phyloP scores from a whole-genome alignment of 1,140 invertebrate species.

The Calliopsis andreniformis region DNA sequence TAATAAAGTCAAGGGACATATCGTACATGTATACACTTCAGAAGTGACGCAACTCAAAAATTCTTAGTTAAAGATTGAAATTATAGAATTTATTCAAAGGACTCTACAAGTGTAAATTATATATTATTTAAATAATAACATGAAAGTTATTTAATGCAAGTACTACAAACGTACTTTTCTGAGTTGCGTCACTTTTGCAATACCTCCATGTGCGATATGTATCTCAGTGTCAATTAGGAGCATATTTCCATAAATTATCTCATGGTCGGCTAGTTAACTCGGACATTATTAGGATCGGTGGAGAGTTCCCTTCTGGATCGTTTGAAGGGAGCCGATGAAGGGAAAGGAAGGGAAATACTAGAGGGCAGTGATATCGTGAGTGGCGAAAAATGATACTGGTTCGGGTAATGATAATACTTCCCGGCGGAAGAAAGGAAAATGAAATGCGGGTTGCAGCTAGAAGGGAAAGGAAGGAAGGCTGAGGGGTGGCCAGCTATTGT shows the following conservation, averaged over 20 bases:
- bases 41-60: too few species aligned
- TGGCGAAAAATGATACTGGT: slow-evolving; percentile 55
- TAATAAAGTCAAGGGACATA: too few species aligned
- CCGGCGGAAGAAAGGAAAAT: slow-evolving; percentile 58
- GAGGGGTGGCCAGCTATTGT: slow-evolving; percentile 46
- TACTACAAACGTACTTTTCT: too few species aligned
- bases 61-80: too few species aligned
- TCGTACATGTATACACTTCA: too few species aligned
- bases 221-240: slow-evolving; percentile 26
- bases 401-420: slow-evolving; percentile 54
- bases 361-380: slow-evolving; percentile 43
- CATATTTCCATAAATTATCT: slow-evolving; percentile 38
- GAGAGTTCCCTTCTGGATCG: slow-evolving; percentile 4
- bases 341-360: not conserved
- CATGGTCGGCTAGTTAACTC: slow-evolving; percentile 45
- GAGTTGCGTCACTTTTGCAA: too few species aligned
- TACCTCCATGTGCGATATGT: too few species aligned
- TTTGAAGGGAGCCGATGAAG: not conserved
- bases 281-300: slow-evolving; percentile 41
- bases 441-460: slow-evolving; percentile 35
- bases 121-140: too few species aligned
- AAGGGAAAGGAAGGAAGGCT: not conserved
- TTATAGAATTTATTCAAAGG: too few species aligned
- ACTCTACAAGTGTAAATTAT: too few species aligned
- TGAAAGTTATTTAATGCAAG: too few species aligned